Conservation (phyloP, 2,888 invertebrate species). For the Tenthredo notha region DNA sequence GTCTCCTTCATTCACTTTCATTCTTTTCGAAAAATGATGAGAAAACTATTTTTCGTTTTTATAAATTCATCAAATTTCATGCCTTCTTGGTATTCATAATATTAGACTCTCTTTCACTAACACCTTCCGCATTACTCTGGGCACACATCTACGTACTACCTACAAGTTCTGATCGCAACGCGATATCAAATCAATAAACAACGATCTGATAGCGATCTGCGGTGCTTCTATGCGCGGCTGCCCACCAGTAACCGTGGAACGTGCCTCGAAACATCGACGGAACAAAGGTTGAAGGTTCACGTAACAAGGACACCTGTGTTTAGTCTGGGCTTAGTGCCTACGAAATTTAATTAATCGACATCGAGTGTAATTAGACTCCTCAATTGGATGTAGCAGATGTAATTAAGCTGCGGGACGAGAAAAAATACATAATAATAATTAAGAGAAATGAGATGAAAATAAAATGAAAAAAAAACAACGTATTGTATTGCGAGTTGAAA, state of each 20-base stretch:
- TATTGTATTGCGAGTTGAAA: neutral
- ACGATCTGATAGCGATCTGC: constrained; percentile 44
- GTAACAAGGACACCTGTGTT: constrained; percentile 43
- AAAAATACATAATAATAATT: neutral
- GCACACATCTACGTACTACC: neutral
- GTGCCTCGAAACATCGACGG: constrained; percentile 64
- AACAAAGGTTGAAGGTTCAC: constrained; percentile 36
- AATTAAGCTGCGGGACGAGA: neutral
- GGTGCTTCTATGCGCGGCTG: constrained; percentile 72
- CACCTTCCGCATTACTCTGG: neutral
- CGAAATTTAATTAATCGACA: constrained; percentile 41
- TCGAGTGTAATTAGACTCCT: constrained; percentile 6
- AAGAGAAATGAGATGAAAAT: neutral
- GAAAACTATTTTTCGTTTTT: neutral
- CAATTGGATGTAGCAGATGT: neutral
- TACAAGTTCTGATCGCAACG: constrained; percentile 18
- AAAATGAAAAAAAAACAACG: neutral
- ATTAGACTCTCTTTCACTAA: neutral
- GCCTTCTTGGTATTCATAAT: neutral
- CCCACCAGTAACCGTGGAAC: constrained; percentile 74
- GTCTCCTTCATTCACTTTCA: neutral
- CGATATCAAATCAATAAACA: constrained; percentile 51
- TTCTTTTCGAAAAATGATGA: neutral
- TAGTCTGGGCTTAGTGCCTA: neutral
- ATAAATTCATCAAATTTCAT: neutral